Base-by-base conservation (phyloP, 2,888 invertebrate species). In the Yponomeuta plumbellus region DNA sequence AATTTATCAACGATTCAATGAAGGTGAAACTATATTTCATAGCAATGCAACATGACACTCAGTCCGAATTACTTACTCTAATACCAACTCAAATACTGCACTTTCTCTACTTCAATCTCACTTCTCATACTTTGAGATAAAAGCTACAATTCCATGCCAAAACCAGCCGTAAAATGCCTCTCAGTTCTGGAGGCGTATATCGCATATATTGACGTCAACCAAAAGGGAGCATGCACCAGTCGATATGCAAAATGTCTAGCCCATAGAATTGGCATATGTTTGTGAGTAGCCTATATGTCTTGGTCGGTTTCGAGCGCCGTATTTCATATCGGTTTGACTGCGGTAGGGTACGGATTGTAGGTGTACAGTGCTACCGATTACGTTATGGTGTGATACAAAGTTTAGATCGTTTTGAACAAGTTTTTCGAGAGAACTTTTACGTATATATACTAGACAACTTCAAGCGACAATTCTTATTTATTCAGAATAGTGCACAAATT, bases 241-340 rank as follows among this genome's bases (percentile, higher is more conserved):
- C 85, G 86, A 88, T 68, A 90, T 90, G 90, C 90, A 89, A 89
- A 89, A 88, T 84, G 89, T 86, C 84, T 83, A 83, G 83, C 84
- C 85, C 86, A 88, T 91, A 88, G 90, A 91, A 90, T 90, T 88
- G 90, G 90, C 90, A 91, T 91, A 90, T 90, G 90, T 87, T 89
- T 84, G 83, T 84, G 86, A 86, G 86, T 83, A 79, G 82, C 84
- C 83, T 85, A 85, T 86, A 82, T 84, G 86, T 88, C 88, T 88
- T 88, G 78, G 83, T 77, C 80, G 86, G 87, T 85, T 79, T 80
- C 77, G 73, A 75, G 74, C 75, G 79, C 81, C 82, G 86, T 88
- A 87, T 86, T 86, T 89, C 89, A 88, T 87, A 88, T 86, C n/a
- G 34, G 61, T 61, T 62, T 64, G 64, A 66, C 44, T 52, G 67